Evolutionary conservation across 2,888 invertebrate species (phyloP).

Genomic region (Phaedon cochleariae): DNA sequence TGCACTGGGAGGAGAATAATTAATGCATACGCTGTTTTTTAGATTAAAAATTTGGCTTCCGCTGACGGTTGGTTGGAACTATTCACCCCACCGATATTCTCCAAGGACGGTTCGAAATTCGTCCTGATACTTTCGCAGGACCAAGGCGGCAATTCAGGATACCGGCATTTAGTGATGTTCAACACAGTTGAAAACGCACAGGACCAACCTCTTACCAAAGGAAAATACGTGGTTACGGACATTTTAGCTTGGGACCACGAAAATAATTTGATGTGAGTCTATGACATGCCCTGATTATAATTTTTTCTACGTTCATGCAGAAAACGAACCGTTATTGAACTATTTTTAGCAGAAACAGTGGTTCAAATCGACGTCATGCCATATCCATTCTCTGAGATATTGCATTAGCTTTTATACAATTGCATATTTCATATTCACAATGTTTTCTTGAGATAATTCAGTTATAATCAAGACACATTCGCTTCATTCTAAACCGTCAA

Average conservation of each 20-base stretch:
- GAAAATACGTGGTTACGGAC: slow-evolving; percentile 75
- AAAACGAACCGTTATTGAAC: background rate
- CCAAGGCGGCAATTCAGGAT: slow-evolving; percentile 66
- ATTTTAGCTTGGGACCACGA: slow-evolving; percentile 76
- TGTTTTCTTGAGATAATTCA: too few relatives aligned
- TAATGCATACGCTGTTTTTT: too few relatives aligned
- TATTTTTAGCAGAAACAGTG: background rate
- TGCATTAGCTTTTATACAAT: too few relatives aligned
- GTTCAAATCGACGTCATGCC: too few relatives aligned
- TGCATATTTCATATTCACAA: too few relatives aligned
- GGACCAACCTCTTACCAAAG: slow-evolving; percentile 66
- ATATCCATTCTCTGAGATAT: too few relatives aligned
- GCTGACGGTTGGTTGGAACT: slow-evolving; percentile 81
- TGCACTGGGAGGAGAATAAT: too few relatives aligned
- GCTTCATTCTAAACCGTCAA: too few relatives aligned
- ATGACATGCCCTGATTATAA: background rate
- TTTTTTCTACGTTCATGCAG: too few relatives aligned
- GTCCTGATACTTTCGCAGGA: slow-evolving; percentile 78
- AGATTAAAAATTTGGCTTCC: slow-evolving; percentile 64
- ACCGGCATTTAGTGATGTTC: slow-evolving; percentile 72
- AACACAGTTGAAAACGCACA: slow-evolving; percentile 60
- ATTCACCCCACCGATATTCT: slow-evolving; percentile 76
- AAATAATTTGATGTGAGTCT: slow-evolving; percentile 72
- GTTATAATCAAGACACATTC: too few relatives aligned
- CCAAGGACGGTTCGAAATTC: slow-evolving; percentile 72